These are phyloP conservation scores for Geococcyx californianus DNA, from an alignment of 2,113 vertebrate species.

Conservation along the genomic window DNA sequence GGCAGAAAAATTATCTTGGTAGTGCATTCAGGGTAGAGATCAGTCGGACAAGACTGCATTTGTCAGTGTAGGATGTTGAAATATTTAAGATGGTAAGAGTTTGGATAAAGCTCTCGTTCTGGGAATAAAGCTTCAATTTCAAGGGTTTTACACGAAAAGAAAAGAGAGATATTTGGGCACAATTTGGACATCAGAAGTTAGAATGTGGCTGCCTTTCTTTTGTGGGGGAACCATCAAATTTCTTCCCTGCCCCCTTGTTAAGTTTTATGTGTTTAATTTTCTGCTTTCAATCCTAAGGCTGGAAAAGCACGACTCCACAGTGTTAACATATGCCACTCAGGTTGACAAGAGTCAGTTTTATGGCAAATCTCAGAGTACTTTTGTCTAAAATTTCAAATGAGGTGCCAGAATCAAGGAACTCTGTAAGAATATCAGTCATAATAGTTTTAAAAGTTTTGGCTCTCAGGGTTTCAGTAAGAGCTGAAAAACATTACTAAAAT, in stretches of 20 bases:
- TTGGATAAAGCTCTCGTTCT: not conserved
- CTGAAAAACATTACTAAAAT: not conserved
- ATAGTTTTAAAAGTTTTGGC: not conserved
- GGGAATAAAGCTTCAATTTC: not conserved
- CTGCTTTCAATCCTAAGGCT: not conserved
- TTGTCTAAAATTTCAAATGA: not conserved
- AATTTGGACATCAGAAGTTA: not conserved
- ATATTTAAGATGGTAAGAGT: not conserved
- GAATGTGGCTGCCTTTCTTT: not conserved
- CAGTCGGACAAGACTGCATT: not conserved
- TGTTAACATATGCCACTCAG: not conserved
- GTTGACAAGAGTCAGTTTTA: not conserved
- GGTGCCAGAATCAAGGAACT: not conserved
- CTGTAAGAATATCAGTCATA: not conserved
- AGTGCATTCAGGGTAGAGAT: not conserved
- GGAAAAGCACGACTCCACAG: not conserved
- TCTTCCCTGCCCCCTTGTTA: too few relatives aligned
- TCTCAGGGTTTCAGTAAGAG: not conserved
- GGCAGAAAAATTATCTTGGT: not conserved
- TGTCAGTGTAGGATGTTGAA: not conserved
- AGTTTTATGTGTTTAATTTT: not conserved
- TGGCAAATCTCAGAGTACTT: not conserved
- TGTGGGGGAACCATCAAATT: not conserved
- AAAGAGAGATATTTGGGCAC: not conserved
- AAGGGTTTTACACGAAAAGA: not conserved